Percentiles rank a stretch among this genome's conserved stretches.
Evolutionary conservation across 2,797 vertebrate genomes (phyloP).

Genomic region (Avahi laniger): DNA sequence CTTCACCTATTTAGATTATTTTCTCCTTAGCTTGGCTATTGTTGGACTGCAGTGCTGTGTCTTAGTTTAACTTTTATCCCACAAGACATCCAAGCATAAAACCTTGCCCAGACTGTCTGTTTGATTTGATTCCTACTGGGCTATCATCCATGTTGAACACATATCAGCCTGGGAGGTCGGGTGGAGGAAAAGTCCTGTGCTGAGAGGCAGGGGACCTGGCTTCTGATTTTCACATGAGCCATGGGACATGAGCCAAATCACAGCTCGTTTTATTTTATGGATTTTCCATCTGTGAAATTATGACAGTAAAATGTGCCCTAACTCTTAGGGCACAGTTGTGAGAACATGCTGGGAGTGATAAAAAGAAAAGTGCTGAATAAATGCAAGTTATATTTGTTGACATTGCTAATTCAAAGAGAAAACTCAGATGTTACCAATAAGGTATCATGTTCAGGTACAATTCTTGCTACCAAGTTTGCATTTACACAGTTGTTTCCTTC

Average conservation of each 20-base stretch:
- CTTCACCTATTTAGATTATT: background rate
- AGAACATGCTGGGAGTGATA: background rate
- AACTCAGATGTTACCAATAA: background rate
- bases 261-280: background rate
- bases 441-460: background rate
- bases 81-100: background rate
- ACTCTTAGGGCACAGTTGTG: background rate
- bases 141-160: background rate
- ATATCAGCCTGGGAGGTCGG: background rate
- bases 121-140: background rate
- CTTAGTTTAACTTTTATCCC: background rate
- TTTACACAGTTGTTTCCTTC: background rate
- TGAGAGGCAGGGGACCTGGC: background rate
- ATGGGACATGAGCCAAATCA: background rate
- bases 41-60: background rate
- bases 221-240: conserved; percentile 12
- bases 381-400: background rate
- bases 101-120: background rate
- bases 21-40: background rate
- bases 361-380: background rate
- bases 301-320: background rate
- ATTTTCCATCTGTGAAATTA: conserved; percentile 22
- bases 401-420: background rate
- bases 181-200: background rate
- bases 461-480: background rate